Evolutionary conservation across 2,113 vertebrate genomes (phyloP).

Genomic region (Prunella fulvescens): DNA sequence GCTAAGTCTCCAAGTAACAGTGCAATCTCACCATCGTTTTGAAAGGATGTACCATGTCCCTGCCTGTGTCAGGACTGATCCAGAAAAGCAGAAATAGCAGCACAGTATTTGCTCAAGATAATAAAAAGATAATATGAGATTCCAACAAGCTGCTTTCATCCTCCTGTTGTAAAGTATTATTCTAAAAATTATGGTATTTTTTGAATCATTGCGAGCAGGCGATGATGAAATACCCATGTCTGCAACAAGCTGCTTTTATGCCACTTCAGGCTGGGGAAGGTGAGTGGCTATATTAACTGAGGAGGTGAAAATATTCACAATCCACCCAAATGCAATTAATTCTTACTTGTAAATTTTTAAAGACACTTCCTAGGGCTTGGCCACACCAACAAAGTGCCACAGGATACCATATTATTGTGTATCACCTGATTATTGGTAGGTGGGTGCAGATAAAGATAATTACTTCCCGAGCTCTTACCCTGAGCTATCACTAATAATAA

Average conservation of each 20-base stretch:
- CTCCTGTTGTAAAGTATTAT: neutral
- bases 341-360: neutral
- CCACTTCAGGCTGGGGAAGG: neutral
- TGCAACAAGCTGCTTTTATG: neutral
- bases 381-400: neutral
- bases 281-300: neutral
- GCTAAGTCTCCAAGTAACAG: constrained; percentile 50
- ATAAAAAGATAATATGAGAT: constrained; percentile 23
- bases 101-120: constrained; percentile 31
- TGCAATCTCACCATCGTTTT: constrained; percentile 48
- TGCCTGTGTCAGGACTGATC: constrained; percentile 26
- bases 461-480: neutral
- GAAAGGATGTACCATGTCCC: constrained; percentile 21
- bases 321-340: neutral
- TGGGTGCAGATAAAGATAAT: neutral
- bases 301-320: neutral
- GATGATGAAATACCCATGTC: neutral
- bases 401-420: neutral
- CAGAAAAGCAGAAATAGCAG: constrained; percentile 51
- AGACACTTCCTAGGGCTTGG: neutral
- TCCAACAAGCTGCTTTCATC: constrained; percentile 12
- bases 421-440: neutral
- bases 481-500: neutral
- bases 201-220: neutral
- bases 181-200: neutral